Evolutionary conservation across 1,140 invertebrate species (phyloP).

Genomic region (Drosophila obscura): DNA sequence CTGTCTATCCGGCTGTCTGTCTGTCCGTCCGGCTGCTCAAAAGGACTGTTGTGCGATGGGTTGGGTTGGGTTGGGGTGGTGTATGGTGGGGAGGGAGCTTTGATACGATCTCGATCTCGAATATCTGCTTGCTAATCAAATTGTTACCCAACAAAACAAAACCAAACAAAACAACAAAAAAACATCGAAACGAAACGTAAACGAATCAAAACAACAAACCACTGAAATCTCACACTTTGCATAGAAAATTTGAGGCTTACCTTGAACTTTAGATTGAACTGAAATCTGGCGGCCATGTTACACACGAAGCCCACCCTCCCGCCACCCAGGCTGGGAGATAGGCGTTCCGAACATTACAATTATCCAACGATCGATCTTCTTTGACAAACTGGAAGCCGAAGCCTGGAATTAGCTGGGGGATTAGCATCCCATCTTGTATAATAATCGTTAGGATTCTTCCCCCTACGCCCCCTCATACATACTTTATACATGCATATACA

Average conservation of each 20-base stretch:
- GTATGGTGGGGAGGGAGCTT: neutral
- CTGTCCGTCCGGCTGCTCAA: no score
- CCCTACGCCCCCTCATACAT: conserved; percentile 10
- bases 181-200: conserved; percentile 9
- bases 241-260: conserved; percentile 55
- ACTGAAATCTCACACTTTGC: conserved; percentile 51
- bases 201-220: neutral
- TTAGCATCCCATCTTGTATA: neutral
- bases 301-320: conserved; percentile 40
- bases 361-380: conserved; percentile 6
- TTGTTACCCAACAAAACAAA: conserved; percentile 8
- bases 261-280: conserved; percentile 60
- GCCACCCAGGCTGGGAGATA: neutral
- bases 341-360: neutral
- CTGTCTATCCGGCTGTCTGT: no score
- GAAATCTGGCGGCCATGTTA: conserved; percentile 8
- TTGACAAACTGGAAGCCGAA: neutral
- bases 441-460: conserved; percentile 70
- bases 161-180: neutral
- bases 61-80: neutral
- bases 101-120: conserved; percentile 1
- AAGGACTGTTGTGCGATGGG: neutral
- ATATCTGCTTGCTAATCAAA: conserved; percentile 2
- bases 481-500: conserved; percentile 3
- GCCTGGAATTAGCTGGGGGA: neutral